Evolutionary conservation across 2,888 invertebrate genomes (phyloP).

Genomic region (Thera britannica): DNA sequence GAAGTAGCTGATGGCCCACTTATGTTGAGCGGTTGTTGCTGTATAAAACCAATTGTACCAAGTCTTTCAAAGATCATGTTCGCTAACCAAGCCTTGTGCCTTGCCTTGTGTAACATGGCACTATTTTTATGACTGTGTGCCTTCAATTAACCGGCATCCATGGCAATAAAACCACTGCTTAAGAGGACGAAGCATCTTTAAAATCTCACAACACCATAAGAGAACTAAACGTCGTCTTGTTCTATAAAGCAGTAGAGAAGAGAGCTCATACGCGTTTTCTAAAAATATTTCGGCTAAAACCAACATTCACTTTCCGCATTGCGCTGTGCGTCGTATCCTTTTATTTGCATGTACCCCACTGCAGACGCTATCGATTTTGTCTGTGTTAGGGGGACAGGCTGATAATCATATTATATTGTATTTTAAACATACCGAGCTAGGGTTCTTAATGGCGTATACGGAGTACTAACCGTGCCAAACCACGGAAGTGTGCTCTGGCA

Average conservation of each 20-base stretch:
- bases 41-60: too few species aligned
- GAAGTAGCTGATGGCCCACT: too few species aligned
- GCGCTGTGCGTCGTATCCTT: constrained; percentile 49
- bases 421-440: constrained; percentile 75
- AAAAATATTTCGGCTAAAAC: constrained; percentile 28
- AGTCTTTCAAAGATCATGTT: too few species aligned
- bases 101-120: too few species aligned
- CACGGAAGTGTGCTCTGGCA: constrained; percentile 25
- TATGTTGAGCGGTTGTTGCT: too few species aligned
- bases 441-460: constrained; percentile 53
- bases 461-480: constrained; percentile 10
- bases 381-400: constrained; percentile 82
- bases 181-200: too few species aligned
- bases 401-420: constrained; percentile 81
- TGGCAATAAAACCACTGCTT: too few species aligned
- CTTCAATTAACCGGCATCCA: too few species aligned
- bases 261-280: constrained; percentile 25
- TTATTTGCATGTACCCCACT: constrained; percentile 68
- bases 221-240: too few species aligned
- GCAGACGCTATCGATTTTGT: constrained; percentile 84
- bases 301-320: constrained; percentile 48
- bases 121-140: too few species aligned
- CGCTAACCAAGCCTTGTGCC: too few species aligned
- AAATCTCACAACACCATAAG: too few species aligned
- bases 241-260: constrained; percentile 2